Conservation (phyloP, 2,888 invertebrate species). For the Oscheius sp. region DNA sequence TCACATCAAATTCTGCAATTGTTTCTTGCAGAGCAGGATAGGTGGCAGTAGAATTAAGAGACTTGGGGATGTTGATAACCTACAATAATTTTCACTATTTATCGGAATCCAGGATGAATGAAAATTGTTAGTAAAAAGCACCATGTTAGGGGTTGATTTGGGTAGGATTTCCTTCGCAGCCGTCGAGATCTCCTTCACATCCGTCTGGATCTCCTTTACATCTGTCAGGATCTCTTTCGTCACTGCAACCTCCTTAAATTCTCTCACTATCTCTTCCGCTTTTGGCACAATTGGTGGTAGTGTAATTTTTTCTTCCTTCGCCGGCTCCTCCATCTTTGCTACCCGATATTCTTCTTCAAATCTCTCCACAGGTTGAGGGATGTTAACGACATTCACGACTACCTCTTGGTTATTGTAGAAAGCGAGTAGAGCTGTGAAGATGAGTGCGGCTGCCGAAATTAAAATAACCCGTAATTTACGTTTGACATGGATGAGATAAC, state of each 20-base stretch:
- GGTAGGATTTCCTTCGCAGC: too few relatives aligned
- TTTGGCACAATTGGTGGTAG: neutral
- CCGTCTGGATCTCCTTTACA: too few relatives aligned
- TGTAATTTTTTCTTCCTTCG: neutral
- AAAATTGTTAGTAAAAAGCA: too few relatives aligned
- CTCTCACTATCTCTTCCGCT: neutral
- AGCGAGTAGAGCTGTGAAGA: slow-evolving; percentile 26
- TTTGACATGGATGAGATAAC: slow-evolving; percentile 20
- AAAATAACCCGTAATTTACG: slow-evolving; percentile 22
- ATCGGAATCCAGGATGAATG: neutral
- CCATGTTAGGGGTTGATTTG: neutral
- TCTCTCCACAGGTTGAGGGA: neutral
- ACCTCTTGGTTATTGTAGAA: slow-evolving; percentile 15
- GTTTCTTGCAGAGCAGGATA: slow-evolving; percentile 1
- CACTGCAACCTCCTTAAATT: too few relatives aligned
- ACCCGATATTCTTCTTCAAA: neutral
- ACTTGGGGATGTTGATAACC: too few relatives aligned
- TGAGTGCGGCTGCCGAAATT: slow-evolving; percentile 13
- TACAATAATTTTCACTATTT: neutral
- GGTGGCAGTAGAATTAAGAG: neutral
- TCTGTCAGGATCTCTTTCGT: too few relatives aligned
- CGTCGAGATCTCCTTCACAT: too few relatives aligned
- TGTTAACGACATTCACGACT: neutral
- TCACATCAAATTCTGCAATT: slow-evolving; percentile 20
- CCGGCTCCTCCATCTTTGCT: neutral